A percentile compares a stretch with the other conserved stretches of the same genome.
Conservation (phyloP, 2,113 vertebrate species). For the Gambusia holbrooki region DNA sequence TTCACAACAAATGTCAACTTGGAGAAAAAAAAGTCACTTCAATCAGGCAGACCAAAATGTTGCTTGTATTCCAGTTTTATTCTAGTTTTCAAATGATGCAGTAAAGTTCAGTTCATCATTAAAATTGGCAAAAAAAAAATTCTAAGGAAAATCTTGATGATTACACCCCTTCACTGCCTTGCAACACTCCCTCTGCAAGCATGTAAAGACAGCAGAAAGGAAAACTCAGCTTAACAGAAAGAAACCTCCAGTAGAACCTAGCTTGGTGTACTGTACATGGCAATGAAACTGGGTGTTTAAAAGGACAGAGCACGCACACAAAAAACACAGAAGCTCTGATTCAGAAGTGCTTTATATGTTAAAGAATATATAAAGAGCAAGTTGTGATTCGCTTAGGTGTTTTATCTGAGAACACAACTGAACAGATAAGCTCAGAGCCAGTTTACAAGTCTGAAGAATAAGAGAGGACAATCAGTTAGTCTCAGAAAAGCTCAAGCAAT, state of each 20-base stretch:
- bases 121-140: too few species aligned
- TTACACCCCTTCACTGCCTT: neutral
- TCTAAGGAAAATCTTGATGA: too few species aligned
- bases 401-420: neutral
- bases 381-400: neutral
- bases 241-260: neutral
- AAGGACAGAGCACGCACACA: neutral
- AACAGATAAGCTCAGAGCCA: neutral
- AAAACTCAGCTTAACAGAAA: neutral
- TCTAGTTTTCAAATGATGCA: neutral
- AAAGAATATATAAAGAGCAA: neutral
- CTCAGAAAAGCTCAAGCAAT: too few species aligned
- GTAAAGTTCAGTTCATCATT: neutral
- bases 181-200: neutral
- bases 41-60: neutral
- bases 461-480: too few species aligned
- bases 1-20: too few species aligned
- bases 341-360: neutral
- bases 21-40: neutral
- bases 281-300: neutral
- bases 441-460: neutral
- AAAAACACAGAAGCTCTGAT: neutral
- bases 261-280: too few species aligned
- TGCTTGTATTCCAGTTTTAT: neutral
- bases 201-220: neutral